phyloP scores from a whole-genome alignment of 2,888 invertebrate genomes.

The Pedicia rivosa region DNA sequence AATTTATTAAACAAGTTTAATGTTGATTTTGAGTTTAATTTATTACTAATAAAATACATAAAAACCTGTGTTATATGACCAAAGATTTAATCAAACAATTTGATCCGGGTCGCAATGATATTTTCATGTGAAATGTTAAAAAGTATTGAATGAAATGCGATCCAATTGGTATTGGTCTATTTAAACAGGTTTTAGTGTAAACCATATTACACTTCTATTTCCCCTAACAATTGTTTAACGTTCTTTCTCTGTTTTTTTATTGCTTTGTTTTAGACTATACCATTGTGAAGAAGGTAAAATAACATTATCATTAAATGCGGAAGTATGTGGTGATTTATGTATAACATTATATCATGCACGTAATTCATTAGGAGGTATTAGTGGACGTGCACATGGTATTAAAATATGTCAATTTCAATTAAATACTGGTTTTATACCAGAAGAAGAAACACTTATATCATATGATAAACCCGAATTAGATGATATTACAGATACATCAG shows the following conservation, averaged over 20 bases:
- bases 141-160: too few species aligned
- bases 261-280: conserved; percentile 18
- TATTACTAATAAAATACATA: too few species aligned
- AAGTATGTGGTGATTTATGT: conserved; percentile 73
- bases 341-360: conserved; percentile 72
- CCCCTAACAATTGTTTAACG: not conserved
- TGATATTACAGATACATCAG: conserved; percentile 50
- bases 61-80: too few species aligned
- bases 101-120: too few species aligned
- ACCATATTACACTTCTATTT: not conserved
- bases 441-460: conserved; percentile 55
- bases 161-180: too few species aligned
- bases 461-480: conserved; percentile 66
- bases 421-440: conserved; percentile 72
- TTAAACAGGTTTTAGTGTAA: too few species aligned
- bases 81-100: too few species aligned
- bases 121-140: too few species aligned
- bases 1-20: too few species aligned
- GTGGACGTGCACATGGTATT: conserved; percentile 56
- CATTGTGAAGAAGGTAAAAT: conserved; percentile 30
- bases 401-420: conserved; percentile 79
- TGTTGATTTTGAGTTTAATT: too few species aligned
- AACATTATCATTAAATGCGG: conserved; percentile 53
- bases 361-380: conserved; percentile 64
- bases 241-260: not conserved